These are phyloP conservation scores for Hypotaenidia okinawae DNA, from an alignment of 2,797 vertebrate species.

Conservation along the genomic window DNA sequence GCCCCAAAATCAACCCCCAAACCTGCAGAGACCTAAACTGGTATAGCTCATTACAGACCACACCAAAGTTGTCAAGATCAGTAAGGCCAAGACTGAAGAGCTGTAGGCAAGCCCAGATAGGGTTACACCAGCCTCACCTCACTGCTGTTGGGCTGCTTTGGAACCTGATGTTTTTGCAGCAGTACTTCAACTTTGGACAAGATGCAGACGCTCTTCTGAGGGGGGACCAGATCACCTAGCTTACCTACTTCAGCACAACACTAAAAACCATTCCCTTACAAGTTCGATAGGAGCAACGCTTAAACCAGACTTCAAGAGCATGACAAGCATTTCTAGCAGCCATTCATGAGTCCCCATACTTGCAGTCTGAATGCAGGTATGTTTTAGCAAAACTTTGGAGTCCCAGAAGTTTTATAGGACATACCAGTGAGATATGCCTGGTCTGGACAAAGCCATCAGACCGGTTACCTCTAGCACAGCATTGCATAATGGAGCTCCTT, in stretches of 20 bases:
- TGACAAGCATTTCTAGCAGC: not conserved
- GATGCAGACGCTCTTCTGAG: not conserved
- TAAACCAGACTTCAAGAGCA: not conserved
- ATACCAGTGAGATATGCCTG: not conserved
- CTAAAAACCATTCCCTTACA: not conserved
- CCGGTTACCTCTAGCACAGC: not conserved
- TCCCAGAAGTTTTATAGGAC: not conserved
- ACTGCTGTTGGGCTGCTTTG: no score
- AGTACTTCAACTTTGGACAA: not conserved
- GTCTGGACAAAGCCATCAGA: not conserved
- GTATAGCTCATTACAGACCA: not conserved
- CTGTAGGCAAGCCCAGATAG: not conserved
- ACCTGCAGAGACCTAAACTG: not conserved
- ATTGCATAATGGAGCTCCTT: not conserved
- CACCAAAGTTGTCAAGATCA: not conserved
- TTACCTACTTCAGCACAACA: not conserved
- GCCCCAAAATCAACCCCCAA: not conserved
- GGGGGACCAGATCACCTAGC: not conserved
- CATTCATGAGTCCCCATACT: not conserved
- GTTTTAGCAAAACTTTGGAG: not conserved
- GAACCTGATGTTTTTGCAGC: not conserved
- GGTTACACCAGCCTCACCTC: not conserved
- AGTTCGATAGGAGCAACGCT: not conserved
- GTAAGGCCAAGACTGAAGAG: not conserved
- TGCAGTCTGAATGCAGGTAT: no score